Base-by-base conservation (phyloP, 2,797 vertebrate species). In the Xenops minutus region DNA sequence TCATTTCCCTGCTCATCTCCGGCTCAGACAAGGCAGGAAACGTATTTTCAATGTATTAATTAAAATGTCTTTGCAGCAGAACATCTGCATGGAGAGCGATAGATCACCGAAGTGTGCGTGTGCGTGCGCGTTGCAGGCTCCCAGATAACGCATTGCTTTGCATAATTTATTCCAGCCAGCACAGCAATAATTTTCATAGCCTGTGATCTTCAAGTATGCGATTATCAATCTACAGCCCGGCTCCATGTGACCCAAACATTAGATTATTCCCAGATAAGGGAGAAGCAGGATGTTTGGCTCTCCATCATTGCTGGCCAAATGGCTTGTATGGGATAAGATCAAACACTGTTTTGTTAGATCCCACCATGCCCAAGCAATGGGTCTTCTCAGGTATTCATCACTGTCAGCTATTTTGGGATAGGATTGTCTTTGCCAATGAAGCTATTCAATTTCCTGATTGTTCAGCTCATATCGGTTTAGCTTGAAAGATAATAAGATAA, bases 141-240 rank as follows among this genome's bases (percentile, higher is more conserved):
- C 91, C 94, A 96, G 96, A 97, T 97, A 96, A 97, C 74, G 88
- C 96, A 95, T 95, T 96, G 93, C 95, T 95, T 96, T 95, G 94
- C 96, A 97, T 97, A 96, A 96, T 97, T 96, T 96, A 97, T 97
- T 96, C 95, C 89, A 95, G 93, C 93, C 94, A 80, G 67, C 88
- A 74, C 94, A 93, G 93, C 96, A 92, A 96, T 93, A 61, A 94
- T 88, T 96, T 96, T 93, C 93, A 81, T 90, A 90, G 82, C 91
- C 95, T 90, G 91, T 88, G 89, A 95, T 95, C 94, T 94, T 95
- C 59, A 44, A 95, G 59, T 85, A 8, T 64, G 78, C 2, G 43
- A 81, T 94, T 90, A 94, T 94, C 93, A 95, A 95, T 92, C 92
- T 96, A 71, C 7, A 30, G 22, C 64, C 52, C 0, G 0, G 62